Base-by-base conservation (phyloP, 2,113 vertebrate genomes). In the Anoplopoma fimbria region DNA sequence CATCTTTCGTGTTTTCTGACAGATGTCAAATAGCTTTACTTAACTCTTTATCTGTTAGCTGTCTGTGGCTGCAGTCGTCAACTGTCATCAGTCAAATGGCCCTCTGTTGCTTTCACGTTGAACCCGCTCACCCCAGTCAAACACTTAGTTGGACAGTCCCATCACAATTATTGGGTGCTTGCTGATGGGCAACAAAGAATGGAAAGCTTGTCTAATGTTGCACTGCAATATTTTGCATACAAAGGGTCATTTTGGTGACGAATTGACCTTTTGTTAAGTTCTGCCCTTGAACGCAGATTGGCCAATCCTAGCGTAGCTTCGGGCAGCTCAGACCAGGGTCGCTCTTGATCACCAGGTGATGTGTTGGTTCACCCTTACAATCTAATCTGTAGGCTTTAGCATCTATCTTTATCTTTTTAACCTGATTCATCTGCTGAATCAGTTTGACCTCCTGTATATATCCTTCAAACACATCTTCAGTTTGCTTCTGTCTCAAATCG, bases 11-110 rank as follows among this genome's bases (percentile, higher is more conserved):
- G 9, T 47, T 61, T 36, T 45, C 78, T 69, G 72, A 76, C 40
- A 49, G 73, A 69, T 64, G 70, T 49, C 65, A 38, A 38, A 68
- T 5, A 33, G 17, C 40, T 49, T 75, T 27, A 61, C 42, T 57
- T 61, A 49, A 60, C 70, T 60, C 29, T 47, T 27, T 40, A 21
- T 83, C 64, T 33, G 57, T 68, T 36, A 36, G 49, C 38, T 60
- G 40, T 70, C 60, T 60, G 68, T 4, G 27, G 29, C 40, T 49
- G 67, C 74, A 60, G 49, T 77, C 51, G 51, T 77, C 38, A 65
- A 17, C 33, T 61, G 63, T n/a, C 69, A 74, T 69, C 64, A 55
- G 40, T 79, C 45, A 79, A 34, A 68, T 53, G 25, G 61, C 53
- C 33, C 21, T 60, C 36, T 70, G 58, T 17, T 47, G 60, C n/a